Conservation (phyloP, 2,888 invertebrate species). For the Tholera decimalis region DNA sequence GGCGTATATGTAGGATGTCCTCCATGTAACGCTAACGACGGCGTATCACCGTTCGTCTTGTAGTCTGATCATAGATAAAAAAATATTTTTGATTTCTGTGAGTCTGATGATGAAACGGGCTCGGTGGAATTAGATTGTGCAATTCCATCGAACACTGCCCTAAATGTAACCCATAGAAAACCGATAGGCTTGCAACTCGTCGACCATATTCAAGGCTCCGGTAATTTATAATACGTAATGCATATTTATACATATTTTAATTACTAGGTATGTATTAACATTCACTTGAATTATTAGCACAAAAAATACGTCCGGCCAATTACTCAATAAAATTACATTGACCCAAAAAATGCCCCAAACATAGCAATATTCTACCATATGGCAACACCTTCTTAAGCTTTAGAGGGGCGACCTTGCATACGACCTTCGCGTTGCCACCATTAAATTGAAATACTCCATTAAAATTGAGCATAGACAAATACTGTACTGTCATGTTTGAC, state of each 20-base stretch:
- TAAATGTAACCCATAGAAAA: no score
- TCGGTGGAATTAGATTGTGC: no score
- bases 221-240: no score
- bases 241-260: background rate
- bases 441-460: slow-evolving; percentile 47
- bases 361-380: slow-evolving; percentile 43
- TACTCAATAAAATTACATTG: slow-evolving; percentile 25
- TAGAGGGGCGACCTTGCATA: slow-evolving; percentile 44
- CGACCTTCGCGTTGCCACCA: slow-evolving; percentile 50
- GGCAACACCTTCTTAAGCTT: slow-evolving; percentile 44
- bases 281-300: background rate
- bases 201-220: no score
- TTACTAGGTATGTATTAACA: background rate
- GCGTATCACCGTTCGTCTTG: no score
- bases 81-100: no score
- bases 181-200: no score
- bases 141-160: no score
- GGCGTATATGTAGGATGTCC: no score
- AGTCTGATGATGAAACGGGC: no score
- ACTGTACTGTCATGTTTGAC: slow-evolving; percentile 14
- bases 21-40: no score
- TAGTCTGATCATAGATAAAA: no score
- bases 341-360: slow-evolving; percentile 54
- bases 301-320: background rate
- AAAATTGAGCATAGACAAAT: slow-evolving; percentile 46